A percentile compares a stretch with the other conserved stretches of the same genome.
These are phyloP conservation scores for Stegophylla sp. DNA, from an alignment of 2,888 invertebrate species.

Conservation along the genomic window DNA sequence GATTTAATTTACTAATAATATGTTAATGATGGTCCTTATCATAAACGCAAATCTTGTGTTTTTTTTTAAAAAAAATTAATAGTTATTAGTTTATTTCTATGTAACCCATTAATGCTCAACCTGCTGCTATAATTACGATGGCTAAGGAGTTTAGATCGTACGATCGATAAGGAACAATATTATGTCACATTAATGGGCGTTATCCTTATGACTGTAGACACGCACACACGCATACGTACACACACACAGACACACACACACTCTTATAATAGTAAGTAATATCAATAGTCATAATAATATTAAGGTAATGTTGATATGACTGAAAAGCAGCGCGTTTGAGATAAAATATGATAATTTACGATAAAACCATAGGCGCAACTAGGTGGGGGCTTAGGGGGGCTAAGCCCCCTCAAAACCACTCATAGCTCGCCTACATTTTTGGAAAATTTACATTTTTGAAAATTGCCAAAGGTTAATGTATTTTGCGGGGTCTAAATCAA, in stretches of 20 bases:
- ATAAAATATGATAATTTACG: too few species aligned
- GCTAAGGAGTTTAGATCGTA: too few species aligned
- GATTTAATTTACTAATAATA: conserved; percentile 44
- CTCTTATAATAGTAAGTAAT: conserved; percentile 12
- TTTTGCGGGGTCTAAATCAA: too few species aligned
- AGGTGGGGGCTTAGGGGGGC: too few species aligned
- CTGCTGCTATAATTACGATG: neutral
- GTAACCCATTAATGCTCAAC: neutral
- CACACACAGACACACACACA: too few species aligned
- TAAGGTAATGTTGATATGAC: neutral
- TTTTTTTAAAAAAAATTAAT: conserved; percentile 8
- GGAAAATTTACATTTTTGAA: too few species aligned
- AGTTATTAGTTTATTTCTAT: neutral
- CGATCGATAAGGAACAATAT: too few species aligned
- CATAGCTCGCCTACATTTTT: too few species aligned
- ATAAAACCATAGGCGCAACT: too few species aligned
- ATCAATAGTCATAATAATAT: neutral
- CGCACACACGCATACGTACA: too few species aligned
- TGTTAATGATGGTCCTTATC: conserved; percentile 55
- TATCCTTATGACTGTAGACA: neutral
- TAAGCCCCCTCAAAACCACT: too few species aligned
- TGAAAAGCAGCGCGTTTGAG: neutral
- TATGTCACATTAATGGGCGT: neutral
- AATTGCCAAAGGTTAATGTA: too few species aligned
- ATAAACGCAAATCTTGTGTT: conserved; percentile 55